These are phyloP conservation scores for Abscondita cerata DNA, from an alignment of 2,888 invertebrate species.

Conservation along the genomic window DNA sequence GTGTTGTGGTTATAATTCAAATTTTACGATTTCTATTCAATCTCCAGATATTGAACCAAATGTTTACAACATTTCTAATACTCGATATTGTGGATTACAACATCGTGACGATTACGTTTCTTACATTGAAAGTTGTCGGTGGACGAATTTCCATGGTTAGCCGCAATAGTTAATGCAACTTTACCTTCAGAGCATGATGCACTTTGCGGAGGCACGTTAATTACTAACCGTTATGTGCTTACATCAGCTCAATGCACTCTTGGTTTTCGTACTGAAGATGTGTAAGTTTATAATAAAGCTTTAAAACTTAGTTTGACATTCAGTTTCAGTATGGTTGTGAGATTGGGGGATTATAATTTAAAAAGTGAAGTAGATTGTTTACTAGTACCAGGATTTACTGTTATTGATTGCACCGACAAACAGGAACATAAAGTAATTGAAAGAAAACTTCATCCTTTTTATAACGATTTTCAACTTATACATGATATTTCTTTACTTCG, in stretches of 20 bases:
- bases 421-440: background rate
- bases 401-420: background rate
- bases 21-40: background rate
- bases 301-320: background rate
- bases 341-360: no score
- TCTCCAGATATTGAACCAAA: background rate
- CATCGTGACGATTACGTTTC: background rate
- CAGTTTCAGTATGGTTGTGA: no score
- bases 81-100: background rate
- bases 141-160: background rate
- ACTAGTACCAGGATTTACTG: no score
- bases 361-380: no score
- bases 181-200: background rate
- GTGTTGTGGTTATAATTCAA: background rate
- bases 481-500: background rate
- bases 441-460: background rate
- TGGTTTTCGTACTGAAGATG: background rate
- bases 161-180: background rate
- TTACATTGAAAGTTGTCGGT: background rate
- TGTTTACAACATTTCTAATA: conserved; percentile 2
- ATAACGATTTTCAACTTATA: background rate
- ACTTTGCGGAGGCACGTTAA: background rate
- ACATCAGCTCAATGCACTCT: background rate
- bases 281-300: background rate
- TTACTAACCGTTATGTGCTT: background rate